Percentiles rank a stretch among this genome's conserved stretches.
Evolutionary conservation across 2,113 vertebrate species (phyloP).

Genomic region (Odocoileus hemionus): DNA sequence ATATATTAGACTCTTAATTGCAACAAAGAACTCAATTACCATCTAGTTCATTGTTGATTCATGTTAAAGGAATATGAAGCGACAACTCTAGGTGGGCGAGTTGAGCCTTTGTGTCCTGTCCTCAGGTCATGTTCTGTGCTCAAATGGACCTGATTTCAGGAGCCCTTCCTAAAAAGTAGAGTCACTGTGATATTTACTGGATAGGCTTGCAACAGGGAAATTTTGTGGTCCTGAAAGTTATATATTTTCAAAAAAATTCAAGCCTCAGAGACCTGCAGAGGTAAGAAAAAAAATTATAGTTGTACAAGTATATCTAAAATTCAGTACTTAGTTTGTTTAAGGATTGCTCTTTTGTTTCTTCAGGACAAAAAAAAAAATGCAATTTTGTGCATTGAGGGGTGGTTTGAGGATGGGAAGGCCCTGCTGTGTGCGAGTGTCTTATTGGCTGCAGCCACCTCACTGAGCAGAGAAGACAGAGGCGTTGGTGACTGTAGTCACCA

Average conservation of each 20-base stretch:
- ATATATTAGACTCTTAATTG: conserved; percentile 79
- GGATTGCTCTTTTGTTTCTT: neutral
- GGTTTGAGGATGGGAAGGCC: neutral
- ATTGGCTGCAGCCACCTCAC: fast-evolving
- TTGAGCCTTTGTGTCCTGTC: conserved; percentile 5
- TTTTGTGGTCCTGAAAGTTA: neutral
- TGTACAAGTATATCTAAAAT: neutral
- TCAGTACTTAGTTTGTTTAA: neutral
- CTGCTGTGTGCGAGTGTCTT: neutral
- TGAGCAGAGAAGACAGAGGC: neutral
- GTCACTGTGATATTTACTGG: neutral
- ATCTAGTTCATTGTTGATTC: conserved; percentile 58
- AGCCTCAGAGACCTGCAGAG: neutral
- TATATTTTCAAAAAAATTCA: neutral
- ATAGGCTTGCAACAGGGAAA: neutral
- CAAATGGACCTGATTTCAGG: neutral
- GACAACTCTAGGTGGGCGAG: neutral
- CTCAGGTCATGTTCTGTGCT: neutral
- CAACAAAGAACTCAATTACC: conserved; percentile 65
- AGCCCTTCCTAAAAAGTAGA: neutral
- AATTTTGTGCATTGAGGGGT: neutral
- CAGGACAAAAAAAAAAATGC: neutral
- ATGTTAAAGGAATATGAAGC: conserved; percentile 46
- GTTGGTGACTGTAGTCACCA: neutral
- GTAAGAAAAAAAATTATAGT: neutral